Evolutionary conservation across 2,797 vertebrate species (phyloP).

Genomic region (Platalea minor): DNA sequence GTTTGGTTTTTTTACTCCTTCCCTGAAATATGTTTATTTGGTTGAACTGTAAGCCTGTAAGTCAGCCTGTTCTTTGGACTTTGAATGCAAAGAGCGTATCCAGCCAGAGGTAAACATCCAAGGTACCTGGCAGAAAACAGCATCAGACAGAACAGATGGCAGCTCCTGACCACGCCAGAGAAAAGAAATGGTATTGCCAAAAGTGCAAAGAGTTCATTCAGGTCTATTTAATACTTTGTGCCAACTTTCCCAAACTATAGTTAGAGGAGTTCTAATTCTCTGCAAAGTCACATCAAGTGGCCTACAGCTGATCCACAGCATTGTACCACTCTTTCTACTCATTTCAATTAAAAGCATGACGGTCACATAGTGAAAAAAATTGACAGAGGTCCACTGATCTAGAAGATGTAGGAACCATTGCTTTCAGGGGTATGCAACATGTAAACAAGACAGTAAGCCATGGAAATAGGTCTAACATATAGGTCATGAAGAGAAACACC

Average conservation of each 20-base stretch:
- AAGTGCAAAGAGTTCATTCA: background rate
- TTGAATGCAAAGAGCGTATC: background rate
- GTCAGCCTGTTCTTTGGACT: background rate
- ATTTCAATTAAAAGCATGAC: background rate
- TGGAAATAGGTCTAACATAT: background rate
- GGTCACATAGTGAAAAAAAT: background rate
- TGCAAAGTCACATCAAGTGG: background rate
- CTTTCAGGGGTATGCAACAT: background rate
- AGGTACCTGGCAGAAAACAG: slow-evolving; percentile 3
- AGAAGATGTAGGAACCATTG: background rate
- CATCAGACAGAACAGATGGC: slow-evolving; percentile 38
- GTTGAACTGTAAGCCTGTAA: background rate
- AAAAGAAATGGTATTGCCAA: slow-evolving; percentile 6
- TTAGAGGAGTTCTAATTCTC: background rate
- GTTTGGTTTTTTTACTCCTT: background rate
- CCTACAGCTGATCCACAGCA: background rate
- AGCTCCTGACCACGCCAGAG: background rate
- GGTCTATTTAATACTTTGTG: background rate
- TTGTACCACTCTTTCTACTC: background rate
- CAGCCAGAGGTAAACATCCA: slow-evolving; percentile 7
- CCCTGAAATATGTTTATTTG: background rate
- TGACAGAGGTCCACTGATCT: background rate
- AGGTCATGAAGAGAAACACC: background rate
- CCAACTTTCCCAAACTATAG: background rate
- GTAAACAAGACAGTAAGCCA: background rate